phyloP scores from a whole-genome alignment of 2,797 vertebrate species.

The Buceros bicornis region DNA sequence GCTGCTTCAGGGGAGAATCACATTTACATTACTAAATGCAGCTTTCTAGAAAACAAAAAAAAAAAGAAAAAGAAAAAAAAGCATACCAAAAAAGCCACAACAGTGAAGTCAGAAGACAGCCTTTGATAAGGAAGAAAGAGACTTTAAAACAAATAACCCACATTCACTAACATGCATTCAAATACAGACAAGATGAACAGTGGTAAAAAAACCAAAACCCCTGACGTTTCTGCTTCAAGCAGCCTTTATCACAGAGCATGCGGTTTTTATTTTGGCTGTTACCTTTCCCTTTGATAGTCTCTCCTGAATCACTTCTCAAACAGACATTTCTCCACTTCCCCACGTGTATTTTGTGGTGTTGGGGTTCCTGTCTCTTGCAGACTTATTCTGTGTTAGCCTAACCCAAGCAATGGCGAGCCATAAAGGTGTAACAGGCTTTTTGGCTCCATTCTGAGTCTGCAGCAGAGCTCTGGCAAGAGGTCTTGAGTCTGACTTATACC shows the following conservation, averaged over 20 bases:
- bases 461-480: neutral
- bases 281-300: slow-evolving; percentile 64
- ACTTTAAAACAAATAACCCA: slow-evolving; percentile 76
- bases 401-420: neutral
- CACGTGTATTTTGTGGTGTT: neutral
- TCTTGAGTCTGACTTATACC: neutral
- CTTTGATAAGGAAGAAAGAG: slow-evolving; percentile 75
- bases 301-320: slow-evolving; percentile 43
- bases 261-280: slow-evolving; percentile 51
- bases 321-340: slow-evolving; percentile 19
- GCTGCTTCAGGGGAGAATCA: slow-evolving; percentile 71
- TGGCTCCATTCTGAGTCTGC: neutral
- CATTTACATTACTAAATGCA: slow-evolving; percentile 79
- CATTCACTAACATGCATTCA: slow-evolving; percentile 68
- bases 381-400: neutral
- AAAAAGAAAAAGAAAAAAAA: too few relatives aligned
- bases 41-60: slow-evolving; percentile 46
- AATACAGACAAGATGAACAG: slow-evolving; percentile 72
- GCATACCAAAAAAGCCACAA: too few relatives aligned
- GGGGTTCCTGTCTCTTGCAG: neutral
- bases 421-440: neutral
- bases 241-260: slow-evolving; percentile 42
- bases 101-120: slow-evolving; percentile 68
- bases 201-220: neutral
- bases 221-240: slow-evolving; percentile 65